phyloP scores from a whole-genome alignment of 2,113 vertebrate species.

The Trematocara zebra region DNA sequence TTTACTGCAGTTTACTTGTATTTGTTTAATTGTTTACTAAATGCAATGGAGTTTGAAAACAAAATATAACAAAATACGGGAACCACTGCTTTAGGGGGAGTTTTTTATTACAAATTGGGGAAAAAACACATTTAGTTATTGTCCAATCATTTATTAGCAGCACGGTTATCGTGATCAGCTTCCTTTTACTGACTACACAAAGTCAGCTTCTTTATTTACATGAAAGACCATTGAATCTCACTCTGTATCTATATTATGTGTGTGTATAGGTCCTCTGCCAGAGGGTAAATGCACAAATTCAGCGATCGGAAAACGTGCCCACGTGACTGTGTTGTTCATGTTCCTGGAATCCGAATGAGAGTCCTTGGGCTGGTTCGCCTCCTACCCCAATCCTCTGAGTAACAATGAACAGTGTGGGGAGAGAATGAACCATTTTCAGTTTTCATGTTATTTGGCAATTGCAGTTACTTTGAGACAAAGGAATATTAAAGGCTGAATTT shows the following conservation, averaged over 20 bases:
- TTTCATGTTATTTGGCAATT: constrained; percentile 49
- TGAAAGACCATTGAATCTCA: not conserved
- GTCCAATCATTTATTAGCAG: not conserved
- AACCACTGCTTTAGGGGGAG: not conserved
- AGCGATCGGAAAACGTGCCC: not conserved
- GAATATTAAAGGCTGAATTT: constrained; percentile 14
- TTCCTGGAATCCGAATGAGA: constrained; percentile 42
- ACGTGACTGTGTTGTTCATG: constrained; percentile 27
- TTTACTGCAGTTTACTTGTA: not conserved
- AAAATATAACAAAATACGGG: not conserved
- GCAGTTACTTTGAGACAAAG: constrained; percentile 39
- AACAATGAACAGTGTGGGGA: constrained; percentile 5
- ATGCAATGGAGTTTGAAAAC: not conserved
- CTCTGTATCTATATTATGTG: not conserved
- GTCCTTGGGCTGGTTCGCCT: constrained; percentile 42
- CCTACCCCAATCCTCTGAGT: constrained; percentile 30
- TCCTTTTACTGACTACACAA: not conserved
- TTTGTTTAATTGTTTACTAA: not conserved
- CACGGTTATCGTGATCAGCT: not conserved
- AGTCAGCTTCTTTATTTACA: not conserved
- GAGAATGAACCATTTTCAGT: constrained; percentile 45
- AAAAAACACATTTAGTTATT: too few species aligned
- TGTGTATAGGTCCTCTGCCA: not conserved
- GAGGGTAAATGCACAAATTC: not conserved
- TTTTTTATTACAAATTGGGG: not conserved